Conservation (phyloP, 2,797 vertebrate genomes). For the Diplodus puntazzo region DNA sequence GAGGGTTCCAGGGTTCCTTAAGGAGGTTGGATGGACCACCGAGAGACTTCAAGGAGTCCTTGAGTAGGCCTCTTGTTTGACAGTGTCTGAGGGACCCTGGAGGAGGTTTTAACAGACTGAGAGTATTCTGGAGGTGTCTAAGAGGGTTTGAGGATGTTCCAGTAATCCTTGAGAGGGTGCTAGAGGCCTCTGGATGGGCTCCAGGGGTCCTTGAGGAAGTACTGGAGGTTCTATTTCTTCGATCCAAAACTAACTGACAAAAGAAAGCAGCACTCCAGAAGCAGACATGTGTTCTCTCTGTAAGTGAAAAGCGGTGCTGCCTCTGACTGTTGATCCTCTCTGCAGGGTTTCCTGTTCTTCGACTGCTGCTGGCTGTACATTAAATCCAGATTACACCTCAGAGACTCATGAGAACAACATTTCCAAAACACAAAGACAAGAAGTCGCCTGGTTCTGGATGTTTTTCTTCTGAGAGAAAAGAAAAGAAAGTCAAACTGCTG, state of each 20-base stretch:
- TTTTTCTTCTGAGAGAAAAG: conserved; percentile 45
- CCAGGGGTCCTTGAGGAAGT: conserved; percentile 12
- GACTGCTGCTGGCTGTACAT: conserved; percentile 57
- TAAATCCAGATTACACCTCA: conserved; percentile 70
- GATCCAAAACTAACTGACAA: conserved; percentile 50
- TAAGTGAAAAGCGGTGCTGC: conserved; percentile 42
- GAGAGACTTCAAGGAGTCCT: neutral
- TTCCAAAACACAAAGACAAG: conserved; percentile 44
- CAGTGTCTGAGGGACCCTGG: neutral
- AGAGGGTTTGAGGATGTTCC: neutral
- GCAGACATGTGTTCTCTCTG: conserved; percentile 33
- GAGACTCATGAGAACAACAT: conserved; percentile 64
- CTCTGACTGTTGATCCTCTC: conserved; percentile 56
- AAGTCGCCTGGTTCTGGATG: conserved; percentile 44
- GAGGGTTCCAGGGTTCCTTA: neutral
- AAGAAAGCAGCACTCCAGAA: conserved; percentile 27
- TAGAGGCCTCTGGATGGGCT: neutral
- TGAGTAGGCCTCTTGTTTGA: neutral
- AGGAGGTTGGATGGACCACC: too few species aligned
- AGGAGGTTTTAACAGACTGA: neutral
- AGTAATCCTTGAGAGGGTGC: neutral
- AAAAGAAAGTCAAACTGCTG: conserved; percentile 32
- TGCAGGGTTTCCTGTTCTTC: conserved; percentile 61
- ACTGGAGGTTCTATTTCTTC: neutral
- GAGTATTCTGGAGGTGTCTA: neutral